These are phyloP conservation scores for Aplocera efformata DNA, from an alignment of 2,888 invertebrate genomes.

Conservation along the genomic window DNA sequence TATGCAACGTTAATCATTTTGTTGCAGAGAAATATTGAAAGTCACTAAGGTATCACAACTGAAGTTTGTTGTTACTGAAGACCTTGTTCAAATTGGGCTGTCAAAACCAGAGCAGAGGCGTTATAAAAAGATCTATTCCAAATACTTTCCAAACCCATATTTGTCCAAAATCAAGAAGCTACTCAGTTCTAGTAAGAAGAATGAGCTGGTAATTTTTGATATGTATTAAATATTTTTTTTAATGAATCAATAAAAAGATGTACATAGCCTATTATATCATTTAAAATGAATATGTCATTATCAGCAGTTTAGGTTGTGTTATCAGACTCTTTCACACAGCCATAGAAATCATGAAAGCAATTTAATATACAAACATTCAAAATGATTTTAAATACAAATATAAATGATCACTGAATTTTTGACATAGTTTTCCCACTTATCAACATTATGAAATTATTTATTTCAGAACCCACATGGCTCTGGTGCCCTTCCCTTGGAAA, in stretches of 20 bases:
- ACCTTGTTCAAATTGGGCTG: conserved; percentile 94
- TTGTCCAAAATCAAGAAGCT: conserved; percentile 94
- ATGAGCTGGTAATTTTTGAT: conserved; percentile 63
- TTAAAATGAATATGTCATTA: too few species aligned
- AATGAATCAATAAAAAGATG: too few species aligned
- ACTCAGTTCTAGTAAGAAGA: conserved; percentile 81
- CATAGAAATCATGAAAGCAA: too few species aligned
- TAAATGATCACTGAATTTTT: too few species aligned
- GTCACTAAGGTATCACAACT: conserved; percentile 92
- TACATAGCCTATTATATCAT: too few species aligned
- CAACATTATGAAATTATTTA: too few species aligned
- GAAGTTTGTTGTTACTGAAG: conserved; percentile 96
- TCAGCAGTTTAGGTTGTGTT: too few species aligned
- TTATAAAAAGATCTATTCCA: conserved; percentile 95
- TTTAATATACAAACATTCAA: too few species aligned
- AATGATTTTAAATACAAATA: too few species aligned
- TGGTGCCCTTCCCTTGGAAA: conserved; percentile 44
- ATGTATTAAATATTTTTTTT: conserved; percentile 1
- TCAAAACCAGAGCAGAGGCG: conserved; percentile 97
- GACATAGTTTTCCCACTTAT: too few species aligned
- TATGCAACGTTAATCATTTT: conserved; percentile 7
- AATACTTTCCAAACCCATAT: conserved; percentile 96
- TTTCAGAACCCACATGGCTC: conserved; percentile 48
- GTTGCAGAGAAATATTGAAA: conserved; percentile 91
- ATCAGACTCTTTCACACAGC: too few species aligned